phyloP scores from a whole-genome alignment of 2,113 vertebrate species.

The Vimba vimba region DNA sequence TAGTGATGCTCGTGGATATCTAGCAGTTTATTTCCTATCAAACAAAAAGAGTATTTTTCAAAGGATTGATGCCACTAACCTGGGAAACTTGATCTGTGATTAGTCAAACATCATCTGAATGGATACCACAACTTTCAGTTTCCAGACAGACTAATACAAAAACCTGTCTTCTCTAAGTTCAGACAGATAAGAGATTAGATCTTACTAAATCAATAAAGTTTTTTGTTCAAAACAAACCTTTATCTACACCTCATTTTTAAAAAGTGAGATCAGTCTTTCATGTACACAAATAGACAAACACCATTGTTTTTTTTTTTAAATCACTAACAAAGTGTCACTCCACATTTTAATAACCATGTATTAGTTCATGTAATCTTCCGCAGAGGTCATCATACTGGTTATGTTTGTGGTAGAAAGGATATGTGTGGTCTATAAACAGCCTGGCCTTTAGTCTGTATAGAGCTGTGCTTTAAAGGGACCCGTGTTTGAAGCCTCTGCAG shows the following conservation, averaged over 20 bases:
- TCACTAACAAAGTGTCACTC: slow-evolving; percentile 10
- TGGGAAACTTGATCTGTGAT: background rate
- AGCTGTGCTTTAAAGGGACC: slow-evolving; percentile 75
- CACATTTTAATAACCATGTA: background rate
- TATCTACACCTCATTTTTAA: background rate
- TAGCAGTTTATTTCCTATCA: background rate
- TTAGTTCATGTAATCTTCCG: background rate
- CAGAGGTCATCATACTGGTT: slow-evolving; percentile 12
- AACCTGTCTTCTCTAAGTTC: background rate
- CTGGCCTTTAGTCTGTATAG: slow-evolving; percentile 71
- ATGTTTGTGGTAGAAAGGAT: slow-evolving; percentile 15
- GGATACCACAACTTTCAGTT: background rate
- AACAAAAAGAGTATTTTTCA: background rate
- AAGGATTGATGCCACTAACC: background rate
- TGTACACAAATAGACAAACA: background rate
- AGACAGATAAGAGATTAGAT: background rate
- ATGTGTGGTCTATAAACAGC: slow-evolving; percentile 50
- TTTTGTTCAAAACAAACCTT: background rate
- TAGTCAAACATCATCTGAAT: background rate
- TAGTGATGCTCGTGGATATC: background rate
- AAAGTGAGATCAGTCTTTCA: background rate
- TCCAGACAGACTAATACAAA: background rate
- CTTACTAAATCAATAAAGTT: background rate
- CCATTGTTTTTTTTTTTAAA: background rate
- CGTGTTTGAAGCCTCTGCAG: slow-evolving; percentile 81